These are phyloP conservation scores for Liposcelis brunnea DNA, from an alignment of 2,888 invertebrate genomes.

Conservation along the genomic window DNA sequence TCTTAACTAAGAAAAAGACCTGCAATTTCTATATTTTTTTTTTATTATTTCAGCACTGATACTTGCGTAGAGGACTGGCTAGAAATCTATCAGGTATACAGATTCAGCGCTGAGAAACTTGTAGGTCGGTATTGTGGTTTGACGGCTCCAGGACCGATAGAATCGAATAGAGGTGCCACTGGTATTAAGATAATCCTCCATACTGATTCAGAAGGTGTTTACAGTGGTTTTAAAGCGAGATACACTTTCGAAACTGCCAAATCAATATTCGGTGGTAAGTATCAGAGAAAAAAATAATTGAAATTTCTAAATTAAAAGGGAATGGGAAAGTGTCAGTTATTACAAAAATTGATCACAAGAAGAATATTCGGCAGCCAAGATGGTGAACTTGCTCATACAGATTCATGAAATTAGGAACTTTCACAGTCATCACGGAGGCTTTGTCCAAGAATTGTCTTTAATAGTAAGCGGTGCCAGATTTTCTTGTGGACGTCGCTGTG, in stretches of 20 bases:
- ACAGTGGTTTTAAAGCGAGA: conserved; percentile 89
- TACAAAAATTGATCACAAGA: too few species aligned
- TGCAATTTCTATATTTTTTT: conserved; percentile 1
- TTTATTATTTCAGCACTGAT: conserved; percentile 34
- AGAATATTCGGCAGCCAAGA: too few species aligned
- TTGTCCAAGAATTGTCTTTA: too few species aligned
- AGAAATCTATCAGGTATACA: conserved; percentile 79
- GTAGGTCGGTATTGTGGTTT: conserved; percentile 83
- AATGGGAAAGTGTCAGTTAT: too few species aligned
- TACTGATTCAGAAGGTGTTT: conserved; percentile 72
- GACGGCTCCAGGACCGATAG: conserved; percentile 86
- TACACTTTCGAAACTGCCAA: conserved; percentile 84
- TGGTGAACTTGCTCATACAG: too few species aligned
- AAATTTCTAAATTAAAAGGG: background rate
- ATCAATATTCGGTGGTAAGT: conserved; percentile 57
- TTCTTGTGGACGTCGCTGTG: too few species aligned
- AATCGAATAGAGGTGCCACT: conserved; percentile 75
- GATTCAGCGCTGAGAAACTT: conserved; percentile 63
- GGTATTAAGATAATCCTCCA: conserved; percentile 78
- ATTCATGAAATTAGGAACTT: too few species aligned
- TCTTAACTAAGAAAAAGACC: conserved; percentile 1
- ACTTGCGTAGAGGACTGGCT: conserved; percentile 86
- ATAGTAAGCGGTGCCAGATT: too few species aligned
- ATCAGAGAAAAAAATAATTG: background rate
- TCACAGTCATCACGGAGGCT: too few species aligned